Percentiles rank a stretch among this genome's conserved stretches.
phyloP scores from a whole-genome alignment of 37 sponge, comb jelly and placozoan species.

The Beroe forskalii region DNA sequence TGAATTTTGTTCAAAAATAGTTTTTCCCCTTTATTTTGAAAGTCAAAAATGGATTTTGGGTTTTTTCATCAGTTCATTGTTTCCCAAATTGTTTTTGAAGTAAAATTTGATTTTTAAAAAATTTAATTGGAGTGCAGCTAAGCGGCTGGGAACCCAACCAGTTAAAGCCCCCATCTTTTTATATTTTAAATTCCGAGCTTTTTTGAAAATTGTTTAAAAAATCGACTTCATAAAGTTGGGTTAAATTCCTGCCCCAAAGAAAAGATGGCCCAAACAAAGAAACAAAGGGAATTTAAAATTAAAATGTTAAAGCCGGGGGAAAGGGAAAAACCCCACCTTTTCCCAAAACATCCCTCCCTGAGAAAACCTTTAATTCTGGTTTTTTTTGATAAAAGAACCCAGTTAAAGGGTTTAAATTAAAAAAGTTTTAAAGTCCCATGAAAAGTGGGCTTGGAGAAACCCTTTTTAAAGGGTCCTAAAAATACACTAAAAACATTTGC shows the following conservation, averaged over 20 bases:
- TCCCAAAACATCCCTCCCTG: not conserved
- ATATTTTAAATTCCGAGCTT: too few species aligned
- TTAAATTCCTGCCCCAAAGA: constrained; percentile 14
- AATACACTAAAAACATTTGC: not conserved
- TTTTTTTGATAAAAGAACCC: not conserved
- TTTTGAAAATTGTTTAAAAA: too few species aligned
- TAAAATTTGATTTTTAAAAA: too few species aligned
- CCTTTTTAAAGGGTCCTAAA: not conserved
- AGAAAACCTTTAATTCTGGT: not conserved
- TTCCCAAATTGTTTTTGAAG: too few species aligned
- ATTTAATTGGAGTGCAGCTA: too few species aligned
- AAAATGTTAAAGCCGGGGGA: not conserved
- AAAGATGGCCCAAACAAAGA: constrained; percentile 2
- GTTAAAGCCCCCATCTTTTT: too few species aligned
- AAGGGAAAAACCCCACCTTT: constrained; percentile 7
- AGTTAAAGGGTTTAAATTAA: not conserved
- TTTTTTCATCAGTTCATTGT: too few species aligned
- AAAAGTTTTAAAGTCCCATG: not conserved
- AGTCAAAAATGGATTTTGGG: too few species aligned
- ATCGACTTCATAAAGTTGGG: not conserved
- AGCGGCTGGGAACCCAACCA: too few species aligned
- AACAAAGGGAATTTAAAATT: not conserved
- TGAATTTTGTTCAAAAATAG: too few species aligned
- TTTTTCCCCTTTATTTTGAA: too few species aligned
- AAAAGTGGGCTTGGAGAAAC: not conserved